These are phyloP conservation scores for Sebastes fasciatus DNA, from an alignment of 2,113 vertebrate genomes.

Conservation along the genomic window DNA sequence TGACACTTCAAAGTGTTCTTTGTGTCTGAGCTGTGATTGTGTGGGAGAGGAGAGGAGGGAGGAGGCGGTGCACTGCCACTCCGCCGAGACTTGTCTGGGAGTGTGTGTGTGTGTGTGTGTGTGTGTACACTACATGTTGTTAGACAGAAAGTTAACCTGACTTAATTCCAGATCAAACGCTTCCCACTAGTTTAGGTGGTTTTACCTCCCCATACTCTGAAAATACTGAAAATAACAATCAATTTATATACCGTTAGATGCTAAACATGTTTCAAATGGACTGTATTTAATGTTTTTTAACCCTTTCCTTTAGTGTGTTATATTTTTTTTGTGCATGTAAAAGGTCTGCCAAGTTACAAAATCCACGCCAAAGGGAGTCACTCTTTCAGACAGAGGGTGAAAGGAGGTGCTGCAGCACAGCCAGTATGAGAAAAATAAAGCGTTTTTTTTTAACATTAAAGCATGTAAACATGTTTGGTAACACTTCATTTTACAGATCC, in stretches of 20 bases:
- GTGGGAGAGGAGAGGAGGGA: conserved; percentile 42
- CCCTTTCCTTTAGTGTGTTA: too few relatives aligned
- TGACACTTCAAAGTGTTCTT: conserved; percentile 69
- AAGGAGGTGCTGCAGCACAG: too few relatives aligned
- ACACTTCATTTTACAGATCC: too few relatives aligned
- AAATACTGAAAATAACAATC: conserved; percentile 4
- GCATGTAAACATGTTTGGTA: too few relatives aligned
- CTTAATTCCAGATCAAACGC: conserved; percentile 26
- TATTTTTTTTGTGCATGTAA: too few relatives aligned
- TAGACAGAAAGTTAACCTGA: conserved; percentile 24
- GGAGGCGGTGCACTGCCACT: conserved; percentile 47
- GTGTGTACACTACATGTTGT: conserved; percentile 25
- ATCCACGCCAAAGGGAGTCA: too few relatives aligned
- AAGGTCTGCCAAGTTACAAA: too few relatives aligned
- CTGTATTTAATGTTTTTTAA: background rate
- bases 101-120: conserved; percentile 13
- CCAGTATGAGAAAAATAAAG: too few relatives aligned
- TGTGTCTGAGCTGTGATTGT: conserved; percentile 57
- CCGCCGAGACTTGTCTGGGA: conserved; percentile 35
- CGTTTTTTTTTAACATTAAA: too few relatives aligned
- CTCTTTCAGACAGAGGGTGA: too few relatives aligned
- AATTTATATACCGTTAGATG: background rate
- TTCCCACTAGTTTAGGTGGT: background rate
- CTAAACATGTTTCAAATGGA: conserved; percentile 3
- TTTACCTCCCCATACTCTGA: conserved; percentile 1